A percentile compares a stretch with the other conserved stretches of the same genome.
Evolutionary conservation across 1,140 invertebrate genomes (phyloP).

Genomic region (Cherax destructor): DNA sequence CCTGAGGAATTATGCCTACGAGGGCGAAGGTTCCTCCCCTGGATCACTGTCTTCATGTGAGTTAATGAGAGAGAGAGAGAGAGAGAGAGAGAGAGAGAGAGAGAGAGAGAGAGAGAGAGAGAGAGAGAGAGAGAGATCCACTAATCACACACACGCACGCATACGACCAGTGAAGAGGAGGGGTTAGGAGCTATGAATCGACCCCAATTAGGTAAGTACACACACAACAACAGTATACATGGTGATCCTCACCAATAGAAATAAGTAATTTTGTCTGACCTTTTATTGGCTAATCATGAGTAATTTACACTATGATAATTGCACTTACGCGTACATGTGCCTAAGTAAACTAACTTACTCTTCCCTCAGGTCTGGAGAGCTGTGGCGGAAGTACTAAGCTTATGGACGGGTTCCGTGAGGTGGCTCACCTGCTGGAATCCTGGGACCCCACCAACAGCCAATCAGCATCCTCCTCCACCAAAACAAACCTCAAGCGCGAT

Average conservation of each 20-base stretch:
- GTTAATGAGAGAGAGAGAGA: background rate
- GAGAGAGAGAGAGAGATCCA: background rate
- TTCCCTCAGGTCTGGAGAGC: constrained; percentile 41
- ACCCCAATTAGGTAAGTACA: no score
- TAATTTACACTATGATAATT: no score
- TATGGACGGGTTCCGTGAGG: constrained; percentile 40
- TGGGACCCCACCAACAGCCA: constrained; percentile 13
- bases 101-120: background rate
- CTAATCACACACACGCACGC: no score
- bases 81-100: background rate
- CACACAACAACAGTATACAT: background rate
- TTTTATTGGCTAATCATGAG: no score
- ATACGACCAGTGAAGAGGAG: no score
- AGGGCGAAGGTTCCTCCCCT: constrained; percentile 13
- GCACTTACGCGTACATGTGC: no score
- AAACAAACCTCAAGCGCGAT: background rate
- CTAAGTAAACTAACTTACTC: background rate
- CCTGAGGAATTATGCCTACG: constrained; percentile 25
- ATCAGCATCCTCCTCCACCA: background rate
- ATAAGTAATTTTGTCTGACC: no score
- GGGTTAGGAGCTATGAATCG: no score
- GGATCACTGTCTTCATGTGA: constrained; percentile 27
- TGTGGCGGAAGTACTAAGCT: constrained; percentile 43
- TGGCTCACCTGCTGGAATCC: constrained; percentile 40
- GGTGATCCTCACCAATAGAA: background rate